Conservation (phyloP, 2,888 invertebrate species). For the Tortricodes alternella region DNA sequence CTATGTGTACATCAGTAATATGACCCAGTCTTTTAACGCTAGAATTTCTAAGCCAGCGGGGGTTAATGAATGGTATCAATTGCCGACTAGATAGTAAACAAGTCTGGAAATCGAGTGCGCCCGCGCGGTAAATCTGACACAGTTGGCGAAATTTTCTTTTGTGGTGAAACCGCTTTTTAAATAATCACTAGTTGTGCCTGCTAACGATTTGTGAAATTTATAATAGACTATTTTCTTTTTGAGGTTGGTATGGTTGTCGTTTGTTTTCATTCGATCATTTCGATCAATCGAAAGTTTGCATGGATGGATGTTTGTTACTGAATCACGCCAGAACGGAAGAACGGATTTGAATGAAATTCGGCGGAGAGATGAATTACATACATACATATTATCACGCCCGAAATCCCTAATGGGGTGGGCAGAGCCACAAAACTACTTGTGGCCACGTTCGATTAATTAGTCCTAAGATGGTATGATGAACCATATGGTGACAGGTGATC, state of each 20-base stretch:
- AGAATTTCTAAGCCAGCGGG: slow-evolving; percentile 22
- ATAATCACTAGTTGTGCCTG: slow-evolving; percentile 15
- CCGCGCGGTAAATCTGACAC: slow-evolving; percentile 56
- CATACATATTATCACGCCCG: no score
- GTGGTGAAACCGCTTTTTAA: slow-evolving; percentile 24
- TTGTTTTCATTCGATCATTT: background rate
- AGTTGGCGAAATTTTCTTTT: slow-evolving; percentile 48
- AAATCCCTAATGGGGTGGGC: no score
- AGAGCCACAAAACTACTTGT: no score
- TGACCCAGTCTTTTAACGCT: background rate
- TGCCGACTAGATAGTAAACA: slow-evolving; percentile 37
- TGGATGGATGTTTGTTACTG: no score
- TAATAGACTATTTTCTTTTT: slow-evolving; percentile 4
- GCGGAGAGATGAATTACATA: no score
- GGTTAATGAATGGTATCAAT: slow-evolving; percentile 60
- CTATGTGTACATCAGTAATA: no score
- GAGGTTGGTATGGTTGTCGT: background rate
- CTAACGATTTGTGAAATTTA: slow-evolving; percentile 10
- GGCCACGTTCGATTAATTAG: no score
- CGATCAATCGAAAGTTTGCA: no score
- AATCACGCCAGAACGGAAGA: no score
- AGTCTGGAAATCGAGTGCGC: slow-evolving; percentile 56
- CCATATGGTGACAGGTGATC: no score
- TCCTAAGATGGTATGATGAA: no score
- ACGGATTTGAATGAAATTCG: no score